Base-by-base conservation (phyloP, 2,888 invertebrate species). In the Melanchra persicariae region DNA sequence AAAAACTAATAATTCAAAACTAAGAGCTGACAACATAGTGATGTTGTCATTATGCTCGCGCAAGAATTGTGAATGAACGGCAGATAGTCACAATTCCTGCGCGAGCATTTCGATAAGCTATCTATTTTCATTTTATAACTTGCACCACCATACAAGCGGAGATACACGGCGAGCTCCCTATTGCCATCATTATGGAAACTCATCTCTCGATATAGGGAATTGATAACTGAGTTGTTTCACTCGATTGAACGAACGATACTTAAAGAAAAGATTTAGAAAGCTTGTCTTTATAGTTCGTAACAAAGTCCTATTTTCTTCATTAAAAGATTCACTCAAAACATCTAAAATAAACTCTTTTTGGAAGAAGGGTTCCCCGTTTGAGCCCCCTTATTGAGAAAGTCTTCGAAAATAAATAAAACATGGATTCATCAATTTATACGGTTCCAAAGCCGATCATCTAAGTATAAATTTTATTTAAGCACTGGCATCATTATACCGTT, bases 141-240 rank as follows among this genome's bases (percentile, higher is more conserved):
- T 88, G 73, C 6, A 63, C 86, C 82, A 70, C 70, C 72, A 12
- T 61, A 70, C 76, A 84, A 86, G 79, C 83, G 77, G 79, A 86
- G 86, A 82, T 85, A 81, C 71, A 82, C 85, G 83, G 85, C 74
- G 87, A 89, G 89, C 81, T 85, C 88, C 84, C 89, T 93, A 95
- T 95, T 95, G 94, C 92, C 94, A 92, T 94, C 94, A 93, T 95
- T 95, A 95, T 90, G 89, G 91, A 91, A 93, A 92, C 93, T 93
- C 94, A 93, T 93, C 93, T 91, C 91, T 88, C 93, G 92, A 91
- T 92, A 92, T 88, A 92, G 90, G 87, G 91, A 92, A 94, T 93
- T 94, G 94, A 94, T 93, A 94, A 93, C 93, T 88, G 91, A 90
- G 91, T 91, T 91, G 83, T 92, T 92, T 90, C 89, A 91, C 87